Conservation (phyloP, 2,797 vertebrate genomes). For the Esox lucius region DNA sequence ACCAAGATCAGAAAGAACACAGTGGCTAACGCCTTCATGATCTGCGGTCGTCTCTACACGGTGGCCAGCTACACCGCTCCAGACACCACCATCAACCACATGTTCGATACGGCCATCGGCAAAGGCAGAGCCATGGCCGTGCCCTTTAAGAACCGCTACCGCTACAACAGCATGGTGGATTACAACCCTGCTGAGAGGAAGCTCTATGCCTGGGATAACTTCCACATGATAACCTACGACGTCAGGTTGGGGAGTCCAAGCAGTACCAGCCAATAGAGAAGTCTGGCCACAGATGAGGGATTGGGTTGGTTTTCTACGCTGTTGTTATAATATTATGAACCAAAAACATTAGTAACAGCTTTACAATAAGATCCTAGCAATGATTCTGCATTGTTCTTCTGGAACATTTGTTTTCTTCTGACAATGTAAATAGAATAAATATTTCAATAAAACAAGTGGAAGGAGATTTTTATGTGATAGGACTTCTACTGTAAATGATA, state of each 20-base stretch:
- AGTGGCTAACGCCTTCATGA: conserved; percentile 88
- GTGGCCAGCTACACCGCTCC: conserved; percentile 83
- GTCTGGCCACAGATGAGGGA: not conserved
- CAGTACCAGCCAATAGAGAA: conserved; percentile 28
- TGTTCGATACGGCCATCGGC: conserved; percentile 78
- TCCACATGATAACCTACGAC: conserved; percentile 90
- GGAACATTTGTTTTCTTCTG: not conserved
- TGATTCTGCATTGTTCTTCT: conserved; percentile 2
- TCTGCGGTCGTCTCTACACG: conserved; percentile 88
- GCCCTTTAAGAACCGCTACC: conserved; percentile 84
- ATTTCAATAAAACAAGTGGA: not conserved
- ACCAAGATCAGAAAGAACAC: conserved; percentile 88
- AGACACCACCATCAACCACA: conserved; percentile 83
- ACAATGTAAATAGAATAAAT: conserved; percentile 1
- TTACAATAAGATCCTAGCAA: not conserved
- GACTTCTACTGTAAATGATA: not conserved
- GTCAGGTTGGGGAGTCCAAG: conserved; percentile 73
- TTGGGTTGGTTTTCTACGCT: not conserved
- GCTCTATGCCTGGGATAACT: conserved; percentile 92
- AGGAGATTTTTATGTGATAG: not conserved
- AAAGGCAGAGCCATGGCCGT: conserved; percentile 68
- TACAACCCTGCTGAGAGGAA: conserved; percentile 87
- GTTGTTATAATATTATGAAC: not conserved
- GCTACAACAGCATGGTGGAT: conserved; percentile 92
- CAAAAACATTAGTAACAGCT: not conserved